Conservation (phyloP, 2,888 invertebrate species). For the Noctua fimbriata region DNA sequence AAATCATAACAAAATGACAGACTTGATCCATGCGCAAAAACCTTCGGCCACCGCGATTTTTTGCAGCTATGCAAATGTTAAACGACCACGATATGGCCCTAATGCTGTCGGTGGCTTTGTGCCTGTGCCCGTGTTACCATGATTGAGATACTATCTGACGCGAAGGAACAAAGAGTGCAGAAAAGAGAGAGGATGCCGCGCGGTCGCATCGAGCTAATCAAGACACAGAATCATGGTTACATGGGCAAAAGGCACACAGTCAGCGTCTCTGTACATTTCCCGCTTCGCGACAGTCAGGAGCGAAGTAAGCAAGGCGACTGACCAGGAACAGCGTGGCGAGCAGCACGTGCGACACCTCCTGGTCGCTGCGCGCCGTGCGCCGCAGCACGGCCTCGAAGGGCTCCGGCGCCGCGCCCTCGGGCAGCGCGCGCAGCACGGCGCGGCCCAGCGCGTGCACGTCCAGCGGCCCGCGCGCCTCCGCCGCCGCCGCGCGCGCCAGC, state of each 20-base stretch:
- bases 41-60: neutral
- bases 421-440: slow-evolving; percentile 63
- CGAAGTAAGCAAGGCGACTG: neutral
- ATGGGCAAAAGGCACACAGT: too few relatives aligned
- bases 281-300: too few relatives aligned
- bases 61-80: neutral
- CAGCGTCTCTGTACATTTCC: too few relatives aligned
- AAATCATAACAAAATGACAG: neutral
- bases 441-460: slow-evolving; percentile 71
- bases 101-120: neutral
- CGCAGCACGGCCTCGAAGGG: slow-evolving; percentile 41
- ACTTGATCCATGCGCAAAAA: neutral
- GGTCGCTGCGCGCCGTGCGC: slow-evolving; percentile 15
- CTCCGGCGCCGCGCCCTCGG: neutral
- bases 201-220: too few relatives aligned
- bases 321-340: slow-evolving; percentile 64
- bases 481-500: slow-evolving; percentile 63
- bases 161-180: too few relatives aligned
- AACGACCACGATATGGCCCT: neutral
- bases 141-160: too few relatives aligned
- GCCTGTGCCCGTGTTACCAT: neutral
- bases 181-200: too few relatives aligned
- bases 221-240: too few relatives aligned
- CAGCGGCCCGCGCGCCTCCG: slow-evolving; percentile 61
- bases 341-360: slow-evolving; percentile 61